Evolutionary conservation across 1,140 invertebrate genomes (phyloP).

Genomic region (Ericerus pela): DNA sequence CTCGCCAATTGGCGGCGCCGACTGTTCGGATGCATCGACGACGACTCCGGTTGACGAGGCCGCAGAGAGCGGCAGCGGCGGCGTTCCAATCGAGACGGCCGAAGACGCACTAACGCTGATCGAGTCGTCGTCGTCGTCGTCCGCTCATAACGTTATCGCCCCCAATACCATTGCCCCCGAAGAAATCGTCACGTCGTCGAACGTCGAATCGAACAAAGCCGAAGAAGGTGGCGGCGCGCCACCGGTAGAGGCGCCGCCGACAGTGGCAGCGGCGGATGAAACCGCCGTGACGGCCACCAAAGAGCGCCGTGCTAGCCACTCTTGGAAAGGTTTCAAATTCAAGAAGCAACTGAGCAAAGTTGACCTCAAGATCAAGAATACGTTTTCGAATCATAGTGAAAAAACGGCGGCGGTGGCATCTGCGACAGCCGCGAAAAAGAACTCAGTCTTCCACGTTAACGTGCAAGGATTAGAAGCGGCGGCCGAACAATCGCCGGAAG

Average conservation of each 20-base stretch:
- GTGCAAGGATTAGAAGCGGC: slow-evolving; percentile 3
- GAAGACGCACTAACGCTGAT: slow-evolving; percentile 23
- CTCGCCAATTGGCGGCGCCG: slow-evolving; percentile 24
- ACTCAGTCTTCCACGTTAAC: slow-evolving; percentile 14
- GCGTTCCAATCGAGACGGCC: slow-evolving; percentile 21
- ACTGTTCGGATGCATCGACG: slow-evolving; percentile 26
- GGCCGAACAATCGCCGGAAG: slow-evolving; percentile 1
- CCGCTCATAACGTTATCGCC: neutral
- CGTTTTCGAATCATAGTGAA: no score
- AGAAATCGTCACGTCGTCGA: neutral
- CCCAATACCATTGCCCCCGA: neutral
- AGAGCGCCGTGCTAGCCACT: slow-evolving; percentile 20
- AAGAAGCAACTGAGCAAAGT: slow-evolving; percentile 65
- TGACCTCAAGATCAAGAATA: slow-evolving; percentile 60
- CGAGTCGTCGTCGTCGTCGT: neutral
- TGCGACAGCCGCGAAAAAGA: slow-evolving; percentile 14
- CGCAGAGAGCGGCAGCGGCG: neutral
- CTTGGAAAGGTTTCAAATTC: slow-evolving; percentile 47
- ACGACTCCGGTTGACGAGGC: slow-evolving; percentile 20
- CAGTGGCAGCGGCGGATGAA: neutral
- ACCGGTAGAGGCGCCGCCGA: neutral
- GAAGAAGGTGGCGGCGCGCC: neutral
- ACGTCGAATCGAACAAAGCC: neutral
- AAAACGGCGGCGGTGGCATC: neutral
- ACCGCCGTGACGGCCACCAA: slow-evolving; percentile 1